These are phyloP conservation scores for Gastracanthus pulcherrimus DNA, from an alignment of 2,888 invertebrate species.

Conservation along the genomic window DNA sequence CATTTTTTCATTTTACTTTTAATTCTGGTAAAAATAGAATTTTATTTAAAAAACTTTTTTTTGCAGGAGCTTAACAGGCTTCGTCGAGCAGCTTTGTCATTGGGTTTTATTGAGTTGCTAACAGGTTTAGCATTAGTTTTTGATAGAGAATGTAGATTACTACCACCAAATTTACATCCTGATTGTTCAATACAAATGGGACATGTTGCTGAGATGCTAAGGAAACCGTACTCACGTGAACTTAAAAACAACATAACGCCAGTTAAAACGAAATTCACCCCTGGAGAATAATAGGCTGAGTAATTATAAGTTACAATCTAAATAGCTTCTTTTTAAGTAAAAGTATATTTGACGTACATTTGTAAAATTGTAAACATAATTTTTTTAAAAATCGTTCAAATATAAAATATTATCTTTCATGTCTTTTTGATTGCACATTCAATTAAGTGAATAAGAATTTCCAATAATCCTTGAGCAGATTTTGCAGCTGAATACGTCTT, in stretches of 20 bases:
- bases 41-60: slow-evolving; percentile 49
- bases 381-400: slow-evolving; percentile 12
- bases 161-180: slow-evolving; percentile 88
- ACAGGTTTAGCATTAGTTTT: slow-evolving; percentile 91
- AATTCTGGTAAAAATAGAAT: too few species aligned
- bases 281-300: slow-evolving; percentile 62
- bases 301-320: slow-evolving; percentile 27
- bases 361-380: slow-evolving; percentile 29
- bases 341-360: slow-evolving; percentile 18
- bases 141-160: slow-evolving; percentile 91
- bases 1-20: too few species aligned
- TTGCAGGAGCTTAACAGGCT: slow-evolving; percentile 93
- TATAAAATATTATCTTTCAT: slow-evolving; percentile 19
- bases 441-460: slow-evolving; percentile 73
- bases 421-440: slow-evolving; percentile 40
- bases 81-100: slow-evolving; percentile 91
- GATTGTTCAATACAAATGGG: slow-evolving; percentile 94
- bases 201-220: slow-evolving; percentile 90
- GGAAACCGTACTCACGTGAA: slow-evolving; percentile 82
- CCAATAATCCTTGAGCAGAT: slow-evolving; percentile 80
- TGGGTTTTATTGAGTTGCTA: slow-evolving; percentile 93
- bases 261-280: slow-evolving; percentile 77
- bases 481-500: slow-evolving; percentile 81
- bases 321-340: slow-evolving; percentile 21
- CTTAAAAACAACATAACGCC: slow-evolving; percentile 78